These are phyloP conservation scores for Prunella fulvescens DNA, from an alignment of 2,113 vertebrate genomes.

Conservation along the genomic window DNA sequence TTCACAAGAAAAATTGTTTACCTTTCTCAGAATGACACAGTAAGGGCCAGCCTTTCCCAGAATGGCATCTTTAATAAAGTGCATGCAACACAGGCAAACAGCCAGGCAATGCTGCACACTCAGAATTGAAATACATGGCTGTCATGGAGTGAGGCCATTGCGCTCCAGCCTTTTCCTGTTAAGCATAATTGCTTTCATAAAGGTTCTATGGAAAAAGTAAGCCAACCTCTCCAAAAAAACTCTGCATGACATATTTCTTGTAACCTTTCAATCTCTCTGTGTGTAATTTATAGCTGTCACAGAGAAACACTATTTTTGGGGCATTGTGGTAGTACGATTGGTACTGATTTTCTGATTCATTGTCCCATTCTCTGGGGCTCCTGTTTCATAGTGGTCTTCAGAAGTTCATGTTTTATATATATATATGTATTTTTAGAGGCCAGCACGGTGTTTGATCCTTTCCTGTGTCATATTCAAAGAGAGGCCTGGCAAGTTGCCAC, in stretches of 20 bases:
- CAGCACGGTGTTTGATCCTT: slow-evolving; percentile 1
- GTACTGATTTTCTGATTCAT: not conserved
- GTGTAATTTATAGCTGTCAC: slow-evolving; percentile 46
- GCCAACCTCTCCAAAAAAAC: not conserved
- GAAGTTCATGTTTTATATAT: not conserved
- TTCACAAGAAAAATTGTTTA: slow-evolving; percentile 67
- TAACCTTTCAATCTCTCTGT: slow-evolving; percentile 29
- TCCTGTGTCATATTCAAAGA: not conserved
- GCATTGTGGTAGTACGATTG: not conserved
- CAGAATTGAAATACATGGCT: slow-evolving; percentile 45
- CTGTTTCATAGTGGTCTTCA: not conserved
- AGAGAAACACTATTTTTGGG: slow-evolving; percentile 58
- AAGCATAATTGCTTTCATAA: slow-evolving; percentile 64
- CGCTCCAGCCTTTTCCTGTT: slow-evolving; percentile 47
- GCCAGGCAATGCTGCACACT: slow-evolving; percentile 40
- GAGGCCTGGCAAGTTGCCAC: not conserved
- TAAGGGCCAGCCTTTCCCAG: slow-evolving; percentile 25
- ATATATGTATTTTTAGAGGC: not conserved
- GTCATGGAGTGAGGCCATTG: slow-evolving; percentile 38
- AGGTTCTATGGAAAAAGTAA: slow-evolving; percentile 34
- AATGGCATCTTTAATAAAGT: slow-evolving; percentile 60
- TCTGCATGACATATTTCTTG: slow-evolving; percentile 57
- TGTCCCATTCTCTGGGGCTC: slow-evolving; percentile 23
- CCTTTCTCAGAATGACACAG: slow-evolving; percentile 48
- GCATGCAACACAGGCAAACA: slow-evolving; percentile 46